phyloP scores from a whole-genome alignment of 2,113 vertebrate species.

The Tricholaema leucomelas region DNA sequence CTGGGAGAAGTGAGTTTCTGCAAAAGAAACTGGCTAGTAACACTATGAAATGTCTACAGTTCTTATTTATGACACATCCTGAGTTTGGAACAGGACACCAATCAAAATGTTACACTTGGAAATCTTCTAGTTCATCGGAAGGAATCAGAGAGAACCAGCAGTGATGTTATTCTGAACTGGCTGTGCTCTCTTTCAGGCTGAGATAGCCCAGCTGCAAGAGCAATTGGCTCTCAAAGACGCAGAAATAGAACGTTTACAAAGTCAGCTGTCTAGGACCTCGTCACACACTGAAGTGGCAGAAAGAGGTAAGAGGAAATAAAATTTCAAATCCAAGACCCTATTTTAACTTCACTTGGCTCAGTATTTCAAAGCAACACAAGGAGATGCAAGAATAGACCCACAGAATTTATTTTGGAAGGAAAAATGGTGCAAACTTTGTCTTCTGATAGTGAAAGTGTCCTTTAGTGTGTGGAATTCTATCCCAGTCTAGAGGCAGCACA shows the following conservation, averaged over 20 bases:
- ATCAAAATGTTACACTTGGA: not conserved
- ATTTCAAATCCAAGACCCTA: not conserved
- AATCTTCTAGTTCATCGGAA: not conserved
- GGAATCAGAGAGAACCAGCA: not conserved
- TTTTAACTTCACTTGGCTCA: not conserved
- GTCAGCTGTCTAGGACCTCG: constrained; percentile 84
- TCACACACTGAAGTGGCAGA: constrained; percentile 81
- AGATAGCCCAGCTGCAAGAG: constrained; percentile 92
- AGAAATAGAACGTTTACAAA: constrained; percentile 91
- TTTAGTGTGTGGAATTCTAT: not conserved
- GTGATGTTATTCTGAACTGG: not conserved
- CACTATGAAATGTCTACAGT: not conserved
- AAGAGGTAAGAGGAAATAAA: constrained; percentile 80
- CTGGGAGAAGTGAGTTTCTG: not conserved
- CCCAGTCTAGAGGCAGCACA: not conserved
- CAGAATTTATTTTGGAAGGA: not conserved
- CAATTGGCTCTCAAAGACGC: constrained; percentile 88
- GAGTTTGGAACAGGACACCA: not conserved
- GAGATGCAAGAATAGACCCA: not conserved
- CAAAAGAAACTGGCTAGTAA: not conserved
- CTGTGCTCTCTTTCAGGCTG: constrained; percentile 78
- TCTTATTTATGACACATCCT: not conserved
- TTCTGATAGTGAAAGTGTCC: not conserved
- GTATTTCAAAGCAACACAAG: not conserved
- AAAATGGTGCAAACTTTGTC: not conserved